These are phyloP conservation scores for Bettongia penicillata DNA, from an alignment of 2,113 vertebrate genomes.

Conservation along the genomic window DNA sequence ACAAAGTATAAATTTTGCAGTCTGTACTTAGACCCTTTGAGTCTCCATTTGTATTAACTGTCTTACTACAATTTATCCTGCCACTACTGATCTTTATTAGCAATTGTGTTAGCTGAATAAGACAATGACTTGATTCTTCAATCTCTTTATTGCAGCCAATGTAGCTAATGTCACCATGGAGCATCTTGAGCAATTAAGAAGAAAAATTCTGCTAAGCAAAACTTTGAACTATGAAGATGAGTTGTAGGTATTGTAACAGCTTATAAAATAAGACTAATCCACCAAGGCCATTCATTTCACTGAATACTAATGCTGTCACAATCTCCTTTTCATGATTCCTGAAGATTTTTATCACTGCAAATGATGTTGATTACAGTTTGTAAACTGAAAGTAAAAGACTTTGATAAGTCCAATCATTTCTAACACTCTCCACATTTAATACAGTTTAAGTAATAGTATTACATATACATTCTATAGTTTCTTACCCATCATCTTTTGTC, in stretches of 20 bases:
- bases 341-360: background rate
- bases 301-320: background rate
- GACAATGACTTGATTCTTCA: conserved; percentile 43
- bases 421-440: background rate
- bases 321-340: background rate
- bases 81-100: conserved; percentile 45
- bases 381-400: background rate
- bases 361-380: background rate
- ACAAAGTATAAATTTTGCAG: conserved; percentile 24
- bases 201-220: conserved; percentile 10
- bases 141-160: conserved; percentile 16
- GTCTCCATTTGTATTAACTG: conserved; percentile 35
- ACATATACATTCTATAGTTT: background rate
- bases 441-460: conserved; percentile 10
- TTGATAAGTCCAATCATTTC: background rate
- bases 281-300: conserved; percentile 27
- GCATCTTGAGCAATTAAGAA: conserved; percentile 42
- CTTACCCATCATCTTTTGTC: background rate
- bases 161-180: conserved; percentile 43
- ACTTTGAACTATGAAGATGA: conserved; percentile 54
- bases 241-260: background rate
- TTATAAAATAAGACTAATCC: background rate
- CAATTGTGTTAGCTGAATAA: conserved; percentile 42
- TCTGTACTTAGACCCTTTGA: conserved; percentile 7
- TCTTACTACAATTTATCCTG: conserved; percentile 37